Evolutionary conservation across 1,140 invertebrate genomes (phyloP), one percentile per base, ranked within the genome.

Genomic region (Drosophila rhopaloa): DNA sequence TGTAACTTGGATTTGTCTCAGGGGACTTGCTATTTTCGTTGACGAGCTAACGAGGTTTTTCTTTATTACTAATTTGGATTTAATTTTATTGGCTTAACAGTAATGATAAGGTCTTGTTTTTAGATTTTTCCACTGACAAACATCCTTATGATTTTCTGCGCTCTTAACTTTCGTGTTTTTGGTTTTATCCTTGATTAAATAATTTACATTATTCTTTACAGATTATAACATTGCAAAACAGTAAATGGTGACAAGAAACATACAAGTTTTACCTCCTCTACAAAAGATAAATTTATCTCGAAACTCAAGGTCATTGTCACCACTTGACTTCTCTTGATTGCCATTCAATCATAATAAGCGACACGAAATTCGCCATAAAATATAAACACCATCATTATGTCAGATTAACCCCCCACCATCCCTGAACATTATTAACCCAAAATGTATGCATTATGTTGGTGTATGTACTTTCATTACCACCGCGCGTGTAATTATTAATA

Each of bases 401-500:
- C 75, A 41, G 58, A 75, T 73, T 55, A 29, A 62, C 29, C 38
- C 40, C 65, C 62, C 70, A 51, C 44, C 54, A 58, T 43, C 41
- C 32, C 53, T 32, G 51, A 40, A 48, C 63, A 78, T 78, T 84
- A 85, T 81, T 81, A 86, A 68, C 74, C 77, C 62, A 61, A 81
- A 85, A 85, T 86, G 79, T 81, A 82, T 76, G 79, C 82, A 85
- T 85, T 85, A 85, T 75, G 71, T 72, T 70, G 44, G 59, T 78
- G 68, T 75, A 54, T 71, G 82, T 79, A 82, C 79, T 86, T 86
- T 86, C 82, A 86, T 86, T 86, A 88, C 82, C 82, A 86, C 46
- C 79, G 71, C 83, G 83, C 83, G 82, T 82, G 66, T 79, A 88
- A 86, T 86, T 81, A 86, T 88, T 82, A 88, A 85, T 88, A 85